Evolutionary conservation across 2,888 invertebrate species (phyloP).

Genomic region (Dorcus hopei): DNA sequence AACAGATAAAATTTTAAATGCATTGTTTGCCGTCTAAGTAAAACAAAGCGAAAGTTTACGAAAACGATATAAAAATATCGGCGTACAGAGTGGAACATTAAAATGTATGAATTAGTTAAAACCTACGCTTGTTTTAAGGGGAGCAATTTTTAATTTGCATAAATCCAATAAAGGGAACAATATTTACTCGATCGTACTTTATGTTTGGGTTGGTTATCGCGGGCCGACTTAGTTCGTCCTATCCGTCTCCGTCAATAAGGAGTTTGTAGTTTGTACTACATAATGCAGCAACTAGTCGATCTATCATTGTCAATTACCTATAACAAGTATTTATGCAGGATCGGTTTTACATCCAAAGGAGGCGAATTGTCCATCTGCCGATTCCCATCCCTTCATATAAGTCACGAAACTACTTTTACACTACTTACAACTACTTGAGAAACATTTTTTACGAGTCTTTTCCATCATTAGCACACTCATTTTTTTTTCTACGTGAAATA

Average conservation of each 20-base stretch:
- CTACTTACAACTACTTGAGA: no score
- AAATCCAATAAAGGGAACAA: conserved; percentile 29
- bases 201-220: conserved; percentile 27
- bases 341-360: conserved; percentile 36
- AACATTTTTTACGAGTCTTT: no score
- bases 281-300: conserved; percentile 38
- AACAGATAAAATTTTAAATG: no score
- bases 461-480: no score
- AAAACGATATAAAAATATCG: no score
- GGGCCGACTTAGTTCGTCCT: conserved; percentile 20
- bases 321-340: conserved; percentile 41
- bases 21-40: no score
- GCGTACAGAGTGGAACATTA: no score
- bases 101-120: background rate
- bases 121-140: background rate
- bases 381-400: conserved; percentile 25
- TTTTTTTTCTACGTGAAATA: no score
- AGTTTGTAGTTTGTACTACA: conserved; percentile 39
- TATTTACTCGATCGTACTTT: conserved; percentile 27
- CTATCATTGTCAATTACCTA: conserved; percentile 41
- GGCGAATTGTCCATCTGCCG: conserved; percentile 36
- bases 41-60: no score
- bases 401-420: no score
- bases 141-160: conserved; percentile 26
- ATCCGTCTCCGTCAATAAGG: conserved; percentile 37